phyloP scores from a whole-genome alignment of 2,888 invertebrate genomes.

The Drosophila histrio region DNA sequence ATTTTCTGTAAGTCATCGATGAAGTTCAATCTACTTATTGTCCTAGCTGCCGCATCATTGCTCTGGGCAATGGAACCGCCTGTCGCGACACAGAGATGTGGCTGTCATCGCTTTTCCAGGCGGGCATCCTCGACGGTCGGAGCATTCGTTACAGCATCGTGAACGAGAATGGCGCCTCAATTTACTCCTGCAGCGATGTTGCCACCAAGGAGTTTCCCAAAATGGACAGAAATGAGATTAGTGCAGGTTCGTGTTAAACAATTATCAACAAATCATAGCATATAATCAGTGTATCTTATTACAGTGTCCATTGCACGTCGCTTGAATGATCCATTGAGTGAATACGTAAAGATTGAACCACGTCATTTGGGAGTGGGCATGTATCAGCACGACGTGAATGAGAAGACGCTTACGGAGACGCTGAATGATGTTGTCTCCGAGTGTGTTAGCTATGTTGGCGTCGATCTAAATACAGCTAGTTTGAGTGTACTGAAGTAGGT shows the following conservation, averaged over 20 bases:
- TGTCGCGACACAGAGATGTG: conserved; percentile 94
- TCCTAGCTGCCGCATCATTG: conserved; percentile 90
- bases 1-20: background rate
- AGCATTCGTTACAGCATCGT: conserved; percentile 90
- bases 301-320: conserved; percentile 93
- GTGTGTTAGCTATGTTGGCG: conserved; percentile 96
- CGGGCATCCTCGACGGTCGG: conserved; percentile 85
- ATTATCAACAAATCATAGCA: background rate
- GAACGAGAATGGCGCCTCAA: conserved; percentile 95
- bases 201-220: conserved; percentile 94
- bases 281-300: background rate
- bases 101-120: conserved; percentile 87
- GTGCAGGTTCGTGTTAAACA: conserved; percentile 86
- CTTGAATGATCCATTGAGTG: conserved; percentile 95
- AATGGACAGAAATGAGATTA: conserved; percentile 92
- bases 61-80: conserved; percentile 95
- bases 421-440: conserved; percentile 93
- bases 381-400: conserved; percentile 96
- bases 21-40: background rate
- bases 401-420: conserved; percentile 89
- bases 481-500: conserved; percentile 90
- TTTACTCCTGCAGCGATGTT: conserved; percentile 94
- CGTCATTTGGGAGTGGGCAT: conserved; percentile 97
- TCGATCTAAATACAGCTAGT: conserved; percentile 95
- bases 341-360: conserved; percentile 96